Evolutionary conservation across 2,888 invertebrate species (phyloP), one percentile per base, ranked within the genome.

Genomic region (Salpingus planirostris): DNA sequence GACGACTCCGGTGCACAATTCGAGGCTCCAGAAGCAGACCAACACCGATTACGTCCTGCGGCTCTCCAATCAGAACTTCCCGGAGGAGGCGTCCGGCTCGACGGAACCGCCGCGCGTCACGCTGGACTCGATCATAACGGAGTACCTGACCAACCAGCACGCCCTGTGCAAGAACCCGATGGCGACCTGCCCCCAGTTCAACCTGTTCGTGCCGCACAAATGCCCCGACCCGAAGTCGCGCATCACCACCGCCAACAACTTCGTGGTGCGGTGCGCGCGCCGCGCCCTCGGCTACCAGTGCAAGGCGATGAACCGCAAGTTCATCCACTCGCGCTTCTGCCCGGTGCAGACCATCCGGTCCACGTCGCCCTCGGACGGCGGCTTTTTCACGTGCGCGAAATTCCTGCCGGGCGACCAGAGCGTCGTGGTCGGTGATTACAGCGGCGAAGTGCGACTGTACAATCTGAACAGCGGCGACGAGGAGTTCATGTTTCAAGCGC

Each of bases 91-190:
- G 3, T 29, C 45, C 6, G 34, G 43, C 4, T 26, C 42, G 1
- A 64, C 61, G 25, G 56, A 57, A 29, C 52, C 50, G 27, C 63
- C 65, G 4, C 59, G 73, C 4, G 77, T 81, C 32, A 83, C 86
- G 0, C 68, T 97, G 13, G 88, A 92, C 62, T 84, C 86, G 24
- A 95, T 98, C 54, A 89, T 97, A 43, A 93, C 90, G 0, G 95
- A 96, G 64, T 97, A 96, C 67, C 73, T 97, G 30, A 85, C 92
- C 50, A 92, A 93, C 67, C 97, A 98, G 64, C 98, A 98, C 67
- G 85, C 95, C n/a, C 69, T 91, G 4, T 98, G 98, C 69, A 89
- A 88, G 67, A 92, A 96, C 66, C 98, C 98, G 0, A 92, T 98
- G 69, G 87, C 89, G 15, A 95, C 93, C 0, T 97, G 96, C 65